A percentile compares a stretch with the other conserved stretches of the same genome.
Evolutionary conservation across 2,888 invertebrate species (phyloP).

Genomic region (Cantharis flavilabris): DNA sequence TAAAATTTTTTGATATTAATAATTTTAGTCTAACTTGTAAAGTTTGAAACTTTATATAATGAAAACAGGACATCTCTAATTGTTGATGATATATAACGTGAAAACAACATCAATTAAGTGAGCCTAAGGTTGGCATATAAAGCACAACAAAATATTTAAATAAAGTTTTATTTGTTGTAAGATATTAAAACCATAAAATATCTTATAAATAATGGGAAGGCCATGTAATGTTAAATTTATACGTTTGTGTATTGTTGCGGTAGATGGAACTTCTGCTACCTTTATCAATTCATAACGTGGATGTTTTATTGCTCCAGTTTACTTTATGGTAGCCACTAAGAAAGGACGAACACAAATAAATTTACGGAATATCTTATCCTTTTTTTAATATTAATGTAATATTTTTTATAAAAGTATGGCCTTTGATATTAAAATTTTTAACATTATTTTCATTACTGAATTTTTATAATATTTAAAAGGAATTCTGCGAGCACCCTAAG

Average conservation of each 20-base stretch:
- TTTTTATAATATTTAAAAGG: not conserved
- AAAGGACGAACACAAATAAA: not conserved
- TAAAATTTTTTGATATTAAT: too few species aligned
- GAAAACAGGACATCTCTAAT: not conserved
- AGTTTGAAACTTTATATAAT: too few species aligned
- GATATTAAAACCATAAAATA: conserved; percentile 3
- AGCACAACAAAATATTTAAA: not conserved
- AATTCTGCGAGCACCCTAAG: not conserved
- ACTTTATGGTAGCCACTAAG: not conserved
- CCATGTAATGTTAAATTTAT: not conserved
- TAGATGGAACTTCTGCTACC: conserved; percentile 4
- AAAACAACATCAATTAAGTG: not conserved
- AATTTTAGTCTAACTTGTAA: too few species aligned
- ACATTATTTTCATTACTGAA: not conserved
- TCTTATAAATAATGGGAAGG: conserved; percentile 4
- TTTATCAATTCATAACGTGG: conserved; percentile 3
- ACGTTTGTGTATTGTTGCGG: conserved; percentile 2
- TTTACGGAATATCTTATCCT: not conserved
- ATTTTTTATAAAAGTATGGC: not conserved
- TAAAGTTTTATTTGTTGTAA: not conserved
- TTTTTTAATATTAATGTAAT: not conserved
- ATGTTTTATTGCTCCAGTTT: conserved; percentile 1
- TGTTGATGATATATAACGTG: not conserved
- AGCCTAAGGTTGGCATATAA: not conserved
- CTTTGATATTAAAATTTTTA: not conserved